phyloP scores from a whole-genome alignment of 2,113 vertebrate species.

The Dendrocopos noguchii region DNA sequence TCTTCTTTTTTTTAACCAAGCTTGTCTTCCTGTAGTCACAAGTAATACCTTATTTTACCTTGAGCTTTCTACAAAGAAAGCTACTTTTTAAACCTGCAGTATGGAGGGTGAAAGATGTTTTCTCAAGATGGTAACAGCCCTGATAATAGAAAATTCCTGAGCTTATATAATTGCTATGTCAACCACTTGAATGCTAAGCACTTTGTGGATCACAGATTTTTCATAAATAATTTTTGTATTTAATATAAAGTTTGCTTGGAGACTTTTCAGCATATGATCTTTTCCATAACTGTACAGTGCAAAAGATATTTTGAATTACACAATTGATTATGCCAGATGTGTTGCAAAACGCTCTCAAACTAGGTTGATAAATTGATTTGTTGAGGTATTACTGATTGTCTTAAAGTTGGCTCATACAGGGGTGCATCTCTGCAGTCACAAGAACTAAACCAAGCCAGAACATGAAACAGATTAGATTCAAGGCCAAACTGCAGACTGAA shows the following conservation, averaged over 20 bases:
- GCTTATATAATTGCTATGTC: conserved; percentile 75
- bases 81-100: conserved; percentile 75
- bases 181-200: conserved; percentile 83
- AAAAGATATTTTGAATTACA: conserved; percentile 79
- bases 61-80: conserved; percentile 86
- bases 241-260: conserved; percentile 82
- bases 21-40: conserved; percentile 93
- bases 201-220: conserved; percentile 85
- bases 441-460: conserved; percentile 61
- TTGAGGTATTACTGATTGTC: conserved; percentile 32
- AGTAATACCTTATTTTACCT: conserved; percentile 82
- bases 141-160: conserved; percentile 66
- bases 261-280: conserved; percentile 82
- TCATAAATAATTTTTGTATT: conserved; percentile 86
- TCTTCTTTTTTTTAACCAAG: conserved; percentile 73
- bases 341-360: conserved; percentile 56
- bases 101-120: conserved; percentile 71
- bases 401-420: conserved; percentile 23
- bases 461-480: conserved; percentile 63
- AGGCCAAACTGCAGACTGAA: conserved; percentile 51
- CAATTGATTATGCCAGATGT: conserved; percentile 57
- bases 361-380: conserved; percentile 31
- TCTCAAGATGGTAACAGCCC: conserved; percentile 83
- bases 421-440: conserved; percentile 53
- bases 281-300: conserved; percentile 84